A percentile compares a stretch with the other conserved stretches of the same genome.
Evolutionary conservation across 2,888 invertebrate genomes (phyloP).

Genomic region (Abscondita cerata): DNA sequence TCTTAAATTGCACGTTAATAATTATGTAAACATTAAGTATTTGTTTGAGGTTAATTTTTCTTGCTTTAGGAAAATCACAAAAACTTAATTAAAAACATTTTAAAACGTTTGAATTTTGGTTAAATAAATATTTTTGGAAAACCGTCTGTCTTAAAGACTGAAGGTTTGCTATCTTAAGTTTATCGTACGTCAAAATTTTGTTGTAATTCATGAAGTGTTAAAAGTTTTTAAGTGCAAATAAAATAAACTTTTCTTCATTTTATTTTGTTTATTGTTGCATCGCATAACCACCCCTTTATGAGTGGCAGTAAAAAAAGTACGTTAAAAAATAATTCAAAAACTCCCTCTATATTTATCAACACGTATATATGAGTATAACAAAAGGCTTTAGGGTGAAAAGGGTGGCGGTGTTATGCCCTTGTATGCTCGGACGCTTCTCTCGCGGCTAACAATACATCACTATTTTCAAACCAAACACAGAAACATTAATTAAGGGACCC

Average conservation of each 20-base stretch:
- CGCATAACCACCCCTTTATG: too few species aligned
- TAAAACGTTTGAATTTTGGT: neutral
- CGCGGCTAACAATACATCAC: slow-evolving; percentile 51
- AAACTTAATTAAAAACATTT: neutral
- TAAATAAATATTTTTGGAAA: slow-evolving; percentile 6
- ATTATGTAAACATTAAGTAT: too few species aligned
- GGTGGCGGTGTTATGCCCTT: slow-evolving; percentile 49
- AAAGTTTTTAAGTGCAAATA: neutral
- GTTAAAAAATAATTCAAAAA: neutral
- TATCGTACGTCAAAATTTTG: neutral
- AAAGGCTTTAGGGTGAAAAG: slow-evolving; percentile 40
- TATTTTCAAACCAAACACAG: slow-evolving; percentile 60
- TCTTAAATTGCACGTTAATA: slow-evolving; percentile 11
- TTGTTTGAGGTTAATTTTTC: too few species aligned
- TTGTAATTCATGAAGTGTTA: neutral
- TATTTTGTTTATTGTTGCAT: neutral
- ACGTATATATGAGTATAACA: slow-evolving; percentile 17
- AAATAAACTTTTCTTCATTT: neutral
- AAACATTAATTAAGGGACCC: slow-evolving; percentile 60
- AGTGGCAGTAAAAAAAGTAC: neutral
- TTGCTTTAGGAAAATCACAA: too few species aligned
- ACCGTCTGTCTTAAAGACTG: neutral
- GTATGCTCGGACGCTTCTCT: slow-evolving; percentile 54
- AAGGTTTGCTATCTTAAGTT: slow-evolving; percentile 7
- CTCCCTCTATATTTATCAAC: neutral